A percentile compares a stretch with the other conserved stretches of the same genome.
Evolutionary conservation across 2,113 vertebrate species (phyloP).

Genomic region (Emydocephalus ijimae): DNA sequence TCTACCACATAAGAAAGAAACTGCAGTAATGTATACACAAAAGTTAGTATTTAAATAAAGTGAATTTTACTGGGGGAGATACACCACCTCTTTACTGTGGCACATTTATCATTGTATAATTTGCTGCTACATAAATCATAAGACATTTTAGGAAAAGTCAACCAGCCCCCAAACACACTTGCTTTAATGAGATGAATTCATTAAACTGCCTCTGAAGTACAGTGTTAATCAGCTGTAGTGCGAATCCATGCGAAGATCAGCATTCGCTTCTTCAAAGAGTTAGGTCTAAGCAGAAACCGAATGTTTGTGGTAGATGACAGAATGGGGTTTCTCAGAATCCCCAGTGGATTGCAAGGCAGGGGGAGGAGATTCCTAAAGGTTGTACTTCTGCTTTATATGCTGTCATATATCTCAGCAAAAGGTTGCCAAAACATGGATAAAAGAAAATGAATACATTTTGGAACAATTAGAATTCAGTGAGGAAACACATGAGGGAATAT

Average conservation of each 20-base stretch:
- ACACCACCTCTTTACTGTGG: slow-evolving; percentile 3
- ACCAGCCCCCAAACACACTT: background rate
- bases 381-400: background rate
- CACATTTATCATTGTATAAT: slow-evolving; percentile 39
- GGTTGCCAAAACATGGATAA: slow-evolving; percentile 15
- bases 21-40: background rate
- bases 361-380: background rate
- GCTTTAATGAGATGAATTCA: slow-evolving; percentile 14
- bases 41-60: slow-evolving; percentile 3
- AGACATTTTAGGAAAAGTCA: slow-evolving; percentile 22
- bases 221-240: slow-evolving; percentile 20
- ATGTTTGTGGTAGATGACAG: background rate
- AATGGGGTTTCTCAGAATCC: background rate
- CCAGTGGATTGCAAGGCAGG: background rate
- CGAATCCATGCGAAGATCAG: slow-evolving; percentile 2
- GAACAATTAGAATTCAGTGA: background rate
- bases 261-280: slow-evolving; percentile 25
- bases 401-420: slow-evolving; percentile 9
- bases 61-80: background rate
- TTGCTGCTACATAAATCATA: slow-evolving; percentile 34
- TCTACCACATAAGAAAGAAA: background rate
- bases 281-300: background rate
- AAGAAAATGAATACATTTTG: background rate
- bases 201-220: slow-evolving; percentile 1
- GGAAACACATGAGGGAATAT: background rate